Conservation (phyloP, 2,113 vertebrate genomes). For the Aptenodytes forsteri region DNA sequence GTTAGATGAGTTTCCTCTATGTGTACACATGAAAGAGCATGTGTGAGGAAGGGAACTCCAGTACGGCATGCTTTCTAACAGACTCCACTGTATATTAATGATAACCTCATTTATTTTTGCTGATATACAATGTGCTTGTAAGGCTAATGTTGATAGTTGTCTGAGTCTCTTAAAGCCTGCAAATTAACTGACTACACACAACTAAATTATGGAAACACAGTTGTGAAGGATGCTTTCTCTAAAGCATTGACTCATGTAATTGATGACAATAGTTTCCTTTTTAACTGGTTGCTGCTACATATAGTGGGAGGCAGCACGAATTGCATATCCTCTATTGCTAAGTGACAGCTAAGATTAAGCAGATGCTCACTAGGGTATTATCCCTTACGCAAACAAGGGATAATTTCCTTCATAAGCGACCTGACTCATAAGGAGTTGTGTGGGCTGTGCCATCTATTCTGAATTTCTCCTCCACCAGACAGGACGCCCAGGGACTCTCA, state of each 20-base stretch:
- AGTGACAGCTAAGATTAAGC: constrained; percentile 46
- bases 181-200: constrained; percentile 26
- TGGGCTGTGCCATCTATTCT: not conserved
- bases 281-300: not conserved
- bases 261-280: constrained; percentile 16
- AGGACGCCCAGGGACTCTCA: not conserved
- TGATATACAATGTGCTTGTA: not conserved
- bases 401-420: not conserved
- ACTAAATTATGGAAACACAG: not conserved
- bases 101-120: not conserved
- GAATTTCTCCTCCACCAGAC: not conserved
- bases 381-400: constrained; percentile 46
- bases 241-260: not conserved
- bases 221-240: constrained; percentile 17
- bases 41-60: not conserved
- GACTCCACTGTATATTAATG: not conserved
- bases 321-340: not conserved
- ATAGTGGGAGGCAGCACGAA: not conserved
- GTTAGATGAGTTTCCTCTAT: not conserved
- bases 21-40: fast-evolving
- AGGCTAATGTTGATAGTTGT: not conserved
- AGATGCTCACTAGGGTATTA: constrained; percentile 42
- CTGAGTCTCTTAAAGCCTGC: not conserved
- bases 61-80: not conserved
- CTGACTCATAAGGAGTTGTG: not conserved